Percentiles rank a stretch among this genome's conserved stretches.
These are phyloP conservation scores for Diaphora mendica DNA, from an alignment of 2,888 invertebrate species.

Conservation along the genomic window DNA sequence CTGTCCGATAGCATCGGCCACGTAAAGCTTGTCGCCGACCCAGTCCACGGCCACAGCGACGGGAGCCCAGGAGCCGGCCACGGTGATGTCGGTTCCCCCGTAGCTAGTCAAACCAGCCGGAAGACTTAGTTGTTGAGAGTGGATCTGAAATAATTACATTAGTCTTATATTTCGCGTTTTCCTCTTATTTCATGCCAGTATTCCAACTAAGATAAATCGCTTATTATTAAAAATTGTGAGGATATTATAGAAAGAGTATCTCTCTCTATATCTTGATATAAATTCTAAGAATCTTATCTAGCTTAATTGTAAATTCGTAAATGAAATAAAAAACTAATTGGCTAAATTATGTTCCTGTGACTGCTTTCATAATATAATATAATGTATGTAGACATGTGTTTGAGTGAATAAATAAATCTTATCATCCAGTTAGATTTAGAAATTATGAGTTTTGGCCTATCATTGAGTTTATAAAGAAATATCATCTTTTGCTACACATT, in stretches of 20 bases:
- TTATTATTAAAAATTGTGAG: not conserved
- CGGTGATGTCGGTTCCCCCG: constrained; percentile 88
- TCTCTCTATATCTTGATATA: no score
- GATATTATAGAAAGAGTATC: no score
- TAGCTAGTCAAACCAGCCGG: constrained; percentile 76
- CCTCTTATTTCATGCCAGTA: not conserved
- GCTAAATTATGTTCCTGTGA: no score
- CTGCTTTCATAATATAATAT: no score
- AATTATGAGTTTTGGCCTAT: no score
- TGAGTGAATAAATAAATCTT: no score
- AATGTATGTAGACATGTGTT: no score
- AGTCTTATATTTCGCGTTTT: not conserved
- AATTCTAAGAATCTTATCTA: no score
- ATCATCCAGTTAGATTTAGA: no score
- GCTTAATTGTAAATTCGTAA: no score
- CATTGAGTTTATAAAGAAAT: not conserved
- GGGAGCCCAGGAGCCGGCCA: constrained; percentile 95
- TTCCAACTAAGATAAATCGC: no score
- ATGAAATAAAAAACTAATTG: no score
- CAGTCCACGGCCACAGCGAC: constrained; percentile 98
- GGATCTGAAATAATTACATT: constrained; percentile 77
- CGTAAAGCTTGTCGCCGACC: constrained; percentile 98
- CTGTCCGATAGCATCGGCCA: constrained; percentile 96
- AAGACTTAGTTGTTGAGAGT: constrained; percentile 85
- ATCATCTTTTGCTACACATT: not conserved